Percentiles rank a stretch among this genome's conserved stretches.
phyloP scores from a whole-genome alignment of 1,140 invertebrate species.

The Drosophila lacertosa region DNA sequence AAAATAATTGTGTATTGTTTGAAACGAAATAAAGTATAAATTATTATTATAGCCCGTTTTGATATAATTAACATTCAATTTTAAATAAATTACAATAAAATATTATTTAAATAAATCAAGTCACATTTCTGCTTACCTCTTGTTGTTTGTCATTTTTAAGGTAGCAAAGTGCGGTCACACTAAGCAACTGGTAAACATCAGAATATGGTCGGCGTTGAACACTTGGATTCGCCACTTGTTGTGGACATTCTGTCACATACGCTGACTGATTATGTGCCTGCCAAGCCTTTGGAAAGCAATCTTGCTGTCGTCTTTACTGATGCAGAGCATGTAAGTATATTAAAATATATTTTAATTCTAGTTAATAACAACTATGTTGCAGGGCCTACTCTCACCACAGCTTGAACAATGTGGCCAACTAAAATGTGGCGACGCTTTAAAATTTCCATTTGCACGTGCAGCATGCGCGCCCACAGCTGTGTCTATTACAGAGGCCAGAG shows the following conservation, averaged over 20 bases:
- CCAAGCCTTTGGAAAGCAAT: conserved; percentile 59
- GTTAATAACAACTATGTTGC: background rate
- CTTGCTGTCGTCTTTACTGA: conserved; percentile 50
- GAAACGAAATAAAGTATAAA: background rate
- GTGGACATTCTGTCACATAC: conserved; percentile 50
- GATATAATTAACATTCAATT: background rate
- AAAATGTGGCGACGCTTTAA: conserved; percentile 41
- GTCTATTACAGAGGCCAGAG: conserved; percentile 27
- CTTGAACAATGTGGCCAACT: conserved; percentile 44
- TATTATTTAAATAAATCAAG: background rate
- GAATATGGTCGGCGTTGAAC: conserved; percentile 16
- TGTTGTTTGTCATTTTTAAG: background rate
- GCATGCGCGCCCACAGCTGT: conserved; percentile 20
- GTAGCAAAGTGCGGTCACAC: conserved; percentile 10
- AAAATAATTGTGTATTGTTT: background rate
- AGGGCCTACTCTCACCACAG: background rate
- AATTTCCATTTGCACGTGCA: conserved; percentile 60
- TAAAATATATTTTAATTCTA: background rate
- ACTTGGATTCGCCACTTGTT: background rate
- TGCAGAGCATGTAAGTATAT: conserved; percentile 28
- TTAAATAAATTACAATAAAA: background rate
- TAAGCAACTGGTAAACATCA: conserved; percentile 1
- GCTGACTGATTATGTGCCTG: conserved; percentile 59
- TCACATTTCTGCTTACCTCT: background rate
- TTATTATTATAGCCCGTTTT: background rate